A percentile compares a stretch with the other conserved stretches of the same genome.
These are phyloP conservation scores for Phrynocephalus vlangalii DNA, from an alignment of 2,797 vertebrate species.

Conservation along the genomic window DNA sequence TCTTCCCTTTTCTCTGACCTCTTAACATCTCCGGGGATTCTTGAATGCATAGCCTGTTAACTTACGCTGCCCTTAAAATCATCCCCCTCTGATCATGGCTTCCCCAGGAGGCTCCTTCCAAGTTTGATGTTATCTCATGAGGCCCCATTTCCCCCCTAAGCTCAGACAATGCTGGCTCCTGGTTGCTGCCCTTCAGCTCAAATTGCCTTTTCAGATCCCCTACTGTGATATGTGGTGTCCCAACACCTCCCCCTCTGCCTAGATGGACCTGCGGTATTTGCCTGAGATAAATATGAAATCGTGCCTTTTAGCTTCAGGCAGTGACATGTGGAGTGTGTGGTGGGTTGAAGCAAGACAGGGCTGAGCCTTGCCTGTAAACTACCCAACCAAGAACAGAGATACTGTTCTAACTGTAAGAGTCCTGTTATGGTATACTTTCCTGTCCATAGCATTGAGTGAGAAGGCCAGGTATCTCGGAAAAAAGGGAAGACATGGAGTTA, in stretches of 20 bases:
- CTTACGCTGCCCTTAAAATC: not conserved
- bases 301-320: not conserved
- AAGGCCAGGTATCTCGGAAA: too few species aligned
- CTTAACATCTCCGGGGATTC: not conserved
- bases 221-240: not conserved
- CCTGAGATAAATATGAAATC: not conserved
- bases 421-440: not conserved
- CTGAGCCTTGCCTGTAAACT: not conserved
- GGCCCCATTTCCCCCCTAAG: conserved; percentile 1
- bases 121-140: not conserved
- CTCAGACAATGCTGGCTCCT: not conserved
- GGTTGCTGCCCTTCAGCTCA: not conserved
- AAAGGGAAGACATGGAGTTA: not conserved
- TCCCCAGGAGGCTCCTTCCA: not conserved
- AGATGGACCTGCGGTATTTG: not conserved
- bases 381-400: not conserved
- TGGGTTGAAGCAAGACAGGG: not conserved
- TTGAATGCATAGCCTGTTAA: not conserved
- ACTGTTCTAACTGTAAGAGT: not conserved
- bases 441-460: not conserved
- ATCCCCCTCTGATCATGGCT: not conserved
- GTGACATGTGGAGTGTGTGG: not conserved
- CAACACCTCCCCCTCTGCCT: not conserved
- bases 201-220: not conserved
- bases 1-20: not conserved